Percentiles rank a stretch among this genome's conserved stretches.
Evolutionary conservation across 1,140 invertebrate genomes (phyloP).

Genomic region (Drosophila paulistorum): DNA sequence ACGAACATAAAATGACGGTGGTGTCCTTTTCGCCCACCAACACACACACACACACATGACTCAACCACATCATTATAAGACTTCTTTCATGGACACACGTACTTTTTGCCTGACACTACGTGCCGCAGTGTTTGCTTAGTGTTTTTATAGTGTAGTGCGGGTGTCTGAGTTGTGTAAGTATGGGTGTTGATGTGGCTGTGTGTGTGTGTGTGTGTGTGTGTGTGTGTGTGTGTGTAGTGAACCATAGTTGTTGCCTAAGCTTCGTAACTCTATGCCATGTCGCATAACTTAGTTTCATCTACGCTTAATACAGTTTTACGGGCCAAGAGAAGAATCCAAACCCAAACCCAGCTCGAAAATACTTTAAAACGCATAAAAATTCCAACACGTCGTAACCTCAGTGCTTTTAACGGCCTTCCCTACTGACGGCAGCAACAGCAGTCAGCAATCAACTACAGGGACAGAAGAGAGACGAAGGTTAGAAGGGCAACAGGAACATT

Average conservation of each 20-base stretch:
- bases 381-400: conserved; percentile 78
- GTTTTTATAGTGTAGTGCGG: conserved; percentile 27
- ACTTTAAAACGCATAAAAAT: conserved; percentile 82
- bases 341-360: conserved; percentile 49
- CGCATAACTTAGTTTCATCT: conserved; percentile 76
- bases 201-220: conserved; percentile 10
- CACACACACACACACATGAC: conserved; percentile 58
- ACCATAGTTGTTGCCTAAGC: conserved; percentile 47
- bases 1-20: conserved; percentile 66
- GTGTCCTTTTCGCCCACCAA: conserved; percentile 49
- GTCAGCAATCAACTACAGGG: conserved; percentile 70
- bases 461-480: background rate
- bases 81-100: conserved; percentile 12
- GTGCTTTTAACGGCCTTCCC: conserved; percentile 65
- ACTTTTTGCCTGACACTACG: conserved; percentile 1
- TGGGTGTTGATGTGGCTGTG: no score
- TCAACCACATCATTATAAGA: conserved; percentile 57
- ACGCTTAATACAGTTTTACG: conserved; percentile 79
- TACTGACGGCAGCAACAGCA: conserved; percentile 46
- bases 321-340: conserved; percentile 33
- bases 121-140: conserved; percentile 15
- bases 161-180: background rate
- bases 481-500: background rate
- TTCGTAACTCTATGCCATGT: conserved; percentile 66
- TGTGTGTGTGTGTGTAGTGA: conserved; percentile 37